Evolutionary conservation across 2,113 vertebrate genomes (phyloP), one percentile per base, ranked within the genome.

Genomic region (Xerus inauris): DNA sequence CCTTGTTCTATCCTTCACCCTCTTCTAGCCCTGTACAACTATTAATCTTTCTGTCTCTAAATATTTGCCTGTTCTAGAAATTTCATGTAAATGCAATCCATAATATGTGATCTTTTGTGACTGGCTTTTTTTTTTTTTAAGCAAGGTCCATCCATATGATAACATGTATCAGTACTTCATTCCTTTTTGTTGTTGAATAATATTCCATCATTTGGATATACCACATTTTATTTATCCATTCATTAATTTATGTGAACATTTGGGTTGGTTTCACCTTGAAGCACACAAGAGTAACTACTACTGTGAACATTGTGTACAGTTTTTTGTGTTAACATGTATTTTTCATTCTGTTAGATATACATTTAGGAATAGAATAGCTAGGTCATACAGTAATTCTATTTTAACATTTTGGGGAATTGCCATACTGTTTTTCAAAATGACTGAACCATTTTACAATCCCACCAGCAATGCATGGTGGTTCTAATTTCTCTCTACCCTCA

Each of bases 361-460:
- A 71, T 16, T 35, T 77, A 20, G 24, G 62, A 67, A 51, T 95
- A 71, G 71, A 87, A 92, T 84, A 57, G 38, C 71, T 94, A 22
- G 47, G 57, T 83, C 59, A 93, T 35, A 62, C 45, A 20, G 20
- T 87, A 91, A 45, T 79, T 82, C 51, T 96, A 49, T 92, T 92
- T 85, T 65, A 91, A 85, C 59, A 85, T 71, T 96, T 85, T 73
- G 51, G 91, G 80, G 40, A 93, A 90, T 59, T 79, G 38, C 76
- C 49, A 93, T 51, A 83, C 51, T 84, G 9, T 86, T 92, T 89
- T 92, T 42, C 14, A 73, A 87, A 94, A 20, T 76, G 42, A 76
- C 40, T 5, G 1, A 57, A 82, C 40, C 69, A 82, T 86, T 96
- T 89, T 86, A 83, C 59, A 76, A 12, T 80, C 47, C 62, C 28